A percentile compares a stretch with the other conserved stretches of the same genome.
Evolutionary conservation across 2,113 vertebrate species (phyloP).

Genomic region (Sakesphorus luctuosus): DNA sequence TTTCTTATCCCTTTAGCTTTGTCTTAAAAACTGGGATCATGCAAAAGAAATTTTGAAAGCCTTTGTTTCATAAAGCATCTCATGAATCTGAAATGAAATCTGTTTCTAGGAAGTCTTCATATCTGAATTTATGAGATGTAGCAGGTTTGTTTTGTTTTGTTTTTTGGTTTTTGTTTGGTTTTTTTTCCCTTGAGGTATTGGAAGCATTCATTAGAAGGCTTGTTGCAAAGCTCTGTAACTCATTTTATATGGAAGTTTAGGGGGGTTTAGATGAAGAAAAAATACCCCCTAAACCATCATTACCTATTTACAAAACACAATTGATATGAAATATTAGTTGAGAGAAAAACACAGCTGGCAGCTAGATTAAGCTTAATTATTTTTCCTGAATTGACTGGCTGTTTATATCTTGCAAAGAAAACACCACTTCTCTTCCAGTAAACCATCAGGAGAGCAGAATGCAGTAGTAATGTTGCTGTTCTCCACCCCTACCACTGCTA

Average conservation of each 20-base stretch:
- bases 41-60: not conserved
- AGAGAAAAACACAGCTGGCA: not conserved
- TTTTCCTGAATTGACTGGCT: not conserved
- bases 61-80: not conserved
- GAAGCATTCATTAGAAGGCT: not conserved
- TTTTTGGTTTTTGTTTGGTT: not conserved
- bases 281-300: not conserved
- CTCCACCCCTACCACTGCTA: not conserved
- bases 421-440: not conserved
- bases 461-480: not conserved
- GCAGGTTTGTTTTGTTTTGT: not conserved
- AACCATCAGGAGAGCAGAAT: not conserved
- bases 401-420: conserved; percentile 1
- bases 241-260: not conserved
- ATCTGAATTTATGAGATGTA: not conserved
- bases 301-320: not conserved
- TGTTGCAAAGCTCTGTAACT: not conserved
- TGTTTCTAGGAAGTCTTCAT: not conserved
- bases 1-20: not conserved
- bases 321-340: not conserved
- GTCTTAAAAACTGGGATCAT: not conserved
- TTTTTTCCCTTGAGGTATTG: not conserved
- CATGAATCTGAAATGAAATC: not conserved
- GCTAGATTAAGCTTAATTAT: not conserved
- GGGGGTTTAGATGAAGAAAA: not conserved